phyloP scores from a whole-genome alignment of 1,140 invertebrate genomes.

The Propsilocerus akamusi region DNA sequence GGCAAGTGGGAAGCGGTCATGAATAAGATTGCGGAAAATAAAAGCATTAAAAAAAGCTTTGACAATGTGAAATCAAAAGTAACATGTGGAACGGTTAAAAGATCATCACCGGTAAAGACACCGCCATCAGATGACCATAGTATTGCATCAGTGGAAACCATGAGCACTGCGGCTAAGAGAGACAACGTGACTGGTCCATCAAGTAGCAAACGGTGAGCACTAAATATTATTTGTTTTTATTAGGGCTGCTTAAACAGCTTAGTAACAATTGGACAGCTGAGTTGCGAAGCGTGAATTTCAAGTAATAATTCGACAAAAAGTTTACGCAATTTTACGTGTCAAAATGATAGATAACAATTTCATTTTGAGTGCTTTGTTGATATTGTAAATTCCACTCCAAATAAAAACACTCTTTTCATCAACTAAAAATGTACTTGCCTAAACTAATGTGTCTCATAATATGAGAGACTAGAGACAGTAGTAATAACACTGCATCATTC shows the following conservation, averaged over 20 bases:
- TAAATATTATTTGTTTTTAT: neutral
- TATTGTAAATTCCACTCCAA: too few species aligned
- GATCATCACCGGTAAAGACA: neutral
- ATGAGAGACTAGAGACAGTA: too few species aligned
- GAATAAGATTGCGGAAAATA: slow-evolving; percentile 58
- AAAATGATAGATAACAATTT: too few species aligned
- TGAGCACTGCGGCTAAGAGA: neutral
- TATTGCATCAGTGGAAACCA: neutral
- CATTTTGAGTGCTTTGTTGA: too few species aligned
- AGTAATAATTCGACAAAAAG: too few species aligned
- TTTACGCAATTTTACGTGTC: too few species aligned
- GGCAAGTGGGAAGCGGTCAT: slow-evolving; percentile 62
- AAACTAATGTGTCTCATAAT: too few species aligned
- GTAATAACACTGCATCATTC: too few species aligned
- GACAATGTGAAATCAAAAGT: slow-evolving; percentile 71
- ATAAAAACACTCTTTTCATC: too few species aligned
- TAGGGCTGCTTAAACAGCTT: neutral
- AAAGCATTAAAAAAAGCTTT: slow-evolving; percentile 48
- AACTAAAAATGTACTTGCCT: too few species aligned
- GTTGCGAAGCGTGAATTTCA: neutral
- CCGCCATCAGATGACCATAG: neutral
- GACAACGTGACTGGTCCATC: neutral
- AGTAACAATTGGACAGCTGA: neutral
- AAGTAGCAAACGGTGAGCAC: neutral
- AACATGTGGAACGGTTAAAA: slow-evolving; percentile 20